Conservation (phyloP, 2,888 invertebrate species). For the Heliconius sara region DNA sequence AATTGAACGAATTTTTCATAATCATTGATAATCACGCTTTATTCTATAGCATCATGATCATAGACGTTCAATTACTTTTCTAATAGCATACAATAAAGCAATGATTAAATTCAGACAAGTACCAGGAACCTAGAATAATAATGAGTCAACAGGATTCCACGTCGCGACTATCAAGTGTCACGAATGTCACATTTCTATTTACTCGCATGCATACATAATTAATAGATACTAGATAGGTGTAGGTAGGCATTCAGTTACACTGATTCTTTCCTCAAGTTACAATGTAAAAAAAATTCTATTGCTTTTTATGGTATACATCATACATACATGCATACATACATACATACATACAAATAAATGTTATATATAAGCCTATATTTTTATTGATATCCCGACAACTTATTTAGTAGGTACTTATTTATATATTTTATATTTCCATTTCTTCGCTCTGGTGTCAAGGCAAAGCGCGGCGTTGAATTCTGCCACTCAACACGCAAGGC, state of each 20-base stretch:
- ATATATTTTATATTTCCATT: too few relatives aligned
- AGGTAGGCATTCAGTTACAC: not conserved
- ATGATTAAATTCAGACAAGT: not conserved
- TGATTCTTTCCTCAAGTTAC: conserved; percentile 1
- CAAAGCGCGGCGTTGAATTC: too few relatives aligned
- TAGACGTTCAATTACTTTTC: not conserved
- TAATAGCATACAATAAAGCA: not conserved
- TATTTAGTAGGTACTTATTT: too few relatives aligned
- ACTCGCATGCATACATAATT: not conserved
- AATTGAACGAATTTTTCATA: too few relatives aligned
- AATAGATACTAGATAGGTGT: not conserved
- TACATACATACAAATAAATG: not conserved
- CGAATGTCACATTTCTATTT: conserved; percentile 7
- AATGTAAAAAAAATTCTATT: not conserved
- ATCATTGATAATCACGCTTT: not conserved
- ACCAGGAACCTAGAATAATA: not conserved
- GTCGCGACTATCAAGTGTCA: not conserved
- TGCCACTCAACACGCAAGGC: too few relatives aligned
- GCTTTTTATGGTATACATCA: too few relatives aligned
- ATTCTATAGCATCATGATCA: not conserved
- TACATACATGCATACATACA: not conserved
- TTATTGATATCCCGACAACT: too few relatives aligned
- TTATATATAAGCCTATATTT: not conserved
- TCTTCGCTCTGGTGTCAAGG: too few relatives aligned
- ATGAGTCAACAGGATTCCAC: conserved; percentile 2